Evolutionary conservation across 1,140 invertebrate genomes (phyloP).

Genomic region (Neotoxoptera formosana): DNA sequence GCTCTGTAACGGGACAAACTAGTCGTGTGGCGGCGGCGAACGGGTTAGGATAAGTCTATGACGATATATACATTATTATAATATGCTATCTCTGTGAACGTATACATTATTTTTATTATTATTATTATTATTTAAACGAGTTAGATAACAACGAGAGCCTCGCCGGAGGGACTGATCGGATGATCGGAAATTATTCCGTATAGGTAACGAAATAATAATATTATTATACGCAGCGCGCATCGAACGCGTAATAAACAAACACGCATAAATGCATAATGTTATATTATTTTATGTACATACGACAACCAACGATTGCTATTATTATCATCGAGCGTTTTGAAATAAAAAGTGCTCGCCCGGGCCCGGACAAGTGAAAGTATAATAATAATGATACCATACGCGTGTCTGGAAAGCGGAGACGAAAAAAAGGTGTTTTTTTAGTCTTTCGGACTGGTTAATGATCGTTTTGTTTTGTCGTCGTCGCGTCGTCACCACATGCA

Average conservation of each 20-base stretch:
- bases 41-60: not conserved
- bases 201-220: not conserved
- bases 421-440: not conserved
- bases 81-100: not conserved
- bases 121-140: constrained; percentile 46
- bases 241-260: not conserved
- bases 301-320: not conserved
- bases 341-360: not conserved
- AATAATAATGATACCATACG: not conserved
- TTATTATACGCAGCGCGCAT: not conserved
- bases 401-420: not conserved
- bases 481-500: not conserved
- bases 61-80: constrained; percentile 5
- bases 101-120: constrained; percentile 10
- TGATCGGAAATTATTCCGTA: not conserved
- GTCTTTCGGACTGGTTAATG: constrained; percentile 14
- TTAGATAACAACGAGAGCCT: not conserved
- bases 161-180: not conserved
- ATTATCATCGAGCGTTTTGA: not conserved
- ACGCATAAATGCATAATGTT: not conserved
- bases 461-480: constrained; percentile 37
- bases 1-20: constrained; percentile 39
- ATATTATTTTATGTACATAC: not conserved
- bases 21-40: constrained; percentile 27
- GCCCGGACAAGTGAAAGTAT: not conserved